A percentile compares a stretch with the other conserved stretches of the same genome.
Evolutionary conservation across 2,113 vertebrate genomes (phyloP).

Genomic region (Vanacampus margaritifer): DNA sequence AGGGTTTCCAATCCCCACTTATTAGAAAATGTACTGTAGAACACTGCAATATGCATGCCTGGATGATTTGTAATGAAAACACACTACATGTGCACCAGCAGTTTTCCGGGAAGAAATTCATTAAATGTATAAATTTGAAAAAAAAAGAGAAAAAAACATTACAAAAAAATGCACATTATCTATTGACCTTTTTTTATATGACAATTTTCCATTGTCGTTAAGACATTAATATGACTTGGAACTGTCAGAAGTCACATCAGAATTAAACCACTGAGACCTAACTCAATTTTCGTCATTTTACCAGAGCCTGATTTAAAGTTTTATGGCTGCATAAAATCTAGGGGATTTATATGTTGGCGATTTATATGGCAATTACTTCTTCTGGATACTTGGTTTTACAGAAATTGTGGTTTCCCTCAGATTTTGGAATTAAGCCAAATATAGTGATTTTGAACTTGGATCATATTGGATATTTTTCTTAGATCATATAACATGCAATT

Average conservation of each 20-base stretch:
- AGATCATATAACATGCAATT: not conserved
- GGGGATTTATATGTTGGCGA: not conserved
- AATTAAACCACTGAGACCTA: not conserved
- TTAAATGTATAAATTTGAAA: not conserved
- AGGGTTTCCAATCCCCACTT: not conserved
- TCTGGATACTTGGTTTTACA: not conserved
- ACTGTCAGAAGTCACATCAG: not conserved
- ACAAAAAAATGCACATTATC: no score
- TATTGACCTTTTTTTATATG: not conserved
- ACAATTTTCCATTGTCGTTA: not conserved
- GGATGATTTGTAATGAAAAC: no score
- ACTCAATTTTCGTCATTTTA: not conserved
- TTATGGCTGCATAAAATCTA: not conserved
- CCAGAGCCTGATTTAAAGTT: not conserved
- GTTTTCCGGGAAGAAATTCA: not conserved
- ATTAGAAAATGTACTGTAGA: not conserved
- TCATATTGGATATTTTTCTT: not conserved
- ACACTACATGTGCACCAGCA: no score
- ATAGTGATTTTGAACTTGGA: not conserved
- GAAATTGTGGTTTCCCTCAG: not conserved
- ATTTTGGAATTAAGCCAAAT: not conserved
- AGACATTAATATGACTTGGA: not conserved
- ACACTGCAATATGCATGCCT: not conserved
- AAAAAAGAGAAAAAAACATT: not conserved
- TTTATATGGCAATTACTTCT: not conserved